Conservation (phyloP, 2,888 invertebrate genomes). For the Latheticus oryzae region DNA sequence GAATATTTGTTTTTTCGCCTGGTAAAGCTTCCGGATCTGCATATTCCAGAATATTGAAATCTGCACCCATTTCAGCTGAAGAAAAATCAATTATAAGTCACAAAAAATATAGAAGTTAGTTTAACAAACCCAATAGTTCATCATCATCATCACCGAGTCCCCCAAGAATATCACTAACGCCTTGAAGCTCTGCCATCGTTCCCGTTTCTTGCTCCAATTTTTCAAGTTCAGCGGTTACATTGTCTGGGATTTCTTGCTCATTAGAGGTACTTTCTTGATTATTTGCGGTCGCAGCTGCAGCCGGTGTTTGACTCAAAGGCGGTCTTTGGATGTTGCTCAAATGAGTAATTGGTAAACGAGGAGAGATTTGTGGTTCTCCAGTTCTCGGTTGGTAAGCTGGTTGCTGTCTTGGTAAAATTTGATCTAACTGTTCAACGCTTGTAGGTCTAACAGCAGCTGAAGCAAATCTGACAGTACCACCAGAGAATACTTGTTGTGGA, state of each 20-base stretch:
- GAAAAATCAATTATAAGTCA: slow-evolving; percentile 47
- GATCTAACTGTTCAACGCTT: slow-evolving; percentile 60
- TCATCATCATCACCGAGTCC: slow-evolving; percentile 89
- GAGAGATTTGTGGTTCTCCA: slow-evolving; percentile 46
- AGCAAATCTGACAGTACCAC: slow-evolving; percentile 48
- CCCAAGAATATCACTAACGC: slow-evolving; percentile 83
- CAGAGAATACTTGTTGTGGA: slow-evolving; percentile 40
- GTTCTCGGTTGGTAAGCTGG: slow-evolving; percentile 47
- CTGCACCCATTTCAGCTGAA: slow-evolving; percentile 88
- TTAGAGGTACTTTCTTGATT: slow-evolving; percentile 49
- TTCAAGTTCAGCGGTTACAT: slow-evolving; percentile 76
- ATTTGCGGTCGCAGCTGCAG: slow-evolving; percentile 51
- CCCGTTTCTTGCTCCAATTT: slow-evolving; percentile 77
- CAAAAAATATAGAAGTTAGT: too few relatives aligned
- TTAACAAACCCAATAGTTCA: slow-evolving; percentile 73
- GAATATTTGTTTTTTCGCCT: slow-evolving; percentile 85
- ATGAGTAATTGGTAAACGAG: slow-evolving; percentile 45
- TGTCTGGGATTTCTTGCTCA: slow-evolving; percentile 74
- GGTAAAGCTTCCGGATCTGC: slow-evolving; percentile 91
- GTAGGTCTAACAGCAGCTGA: slow-evolving; percentile 51
- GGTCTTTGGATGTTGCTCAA: slow-evolving; percentile 46
- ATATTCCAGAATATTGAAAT: slow-evolving; percentile 95
- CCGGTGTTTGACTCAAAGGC: slow-evolving; percentile 46
- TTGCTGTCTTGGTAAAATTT: slow-evolving; percentile 56
- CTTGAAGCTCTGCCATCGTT: slow-evolving; percentile 70